These are phyloP conservation scores for Notolabrus celidotus DNA, from an alignment of 2,797 vertebrate genomes.

Conservation along the genomic window DNA sequence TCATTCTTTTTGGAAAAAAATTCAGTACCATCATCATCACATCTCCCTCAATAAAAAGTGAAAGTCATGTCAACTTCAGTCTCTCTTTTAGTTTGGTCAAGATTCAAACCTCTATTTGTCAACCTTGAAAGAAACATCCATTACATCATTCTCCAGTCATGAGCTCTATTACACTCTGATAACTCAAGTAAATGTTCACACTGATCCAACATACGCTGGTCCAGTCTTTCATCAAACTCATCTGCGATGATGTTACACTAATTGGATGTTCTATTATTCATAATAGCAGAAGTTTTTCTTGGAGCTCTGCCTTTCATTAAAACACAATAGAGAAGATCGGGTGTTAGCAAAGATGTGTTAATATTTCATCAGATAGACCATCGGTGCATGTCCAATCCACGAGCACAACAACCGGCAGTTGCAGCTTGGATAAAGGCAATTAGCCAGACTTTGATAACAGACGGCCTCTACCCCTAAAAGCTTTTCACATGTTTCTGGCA, in stretches of 20 bases:
- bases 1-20: background rate
- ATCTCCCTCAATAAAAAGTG: background rate
- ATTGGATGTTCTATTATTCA: constrained; percentile 81
- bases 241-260: constrained; percentile 66
- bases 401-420: constrained; percentile 64
- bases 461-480: constrained; percentile 71
- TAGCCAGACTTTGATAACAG: constrained; percentile 73
- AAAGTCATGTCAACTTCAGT: background rate
- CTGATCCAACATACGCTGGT: constrained; percentile 44
- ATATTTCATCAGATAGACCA: constrained; percentile 73
- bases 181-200: constrained; percentile 54
- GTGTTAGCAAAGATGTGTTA: constrained; percentile 69
- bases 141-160: background rate
- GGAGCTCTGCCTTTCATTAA: constrained; percentile 69
- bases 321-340: constrained; percentile 63
- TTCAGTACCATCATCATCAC: background rate
- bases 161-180: constrained; percentile 24
- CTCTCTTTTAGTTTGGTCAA: background rate
- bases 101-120: background rate
- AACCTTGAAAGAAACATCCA: background rate
- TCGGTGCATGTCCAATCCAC: constrained; percentile 63
- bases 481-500: constrained; percentile 75
- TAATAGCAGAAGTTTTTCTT: constrained; percentile 67
- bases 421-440: constrained; percentile 67
- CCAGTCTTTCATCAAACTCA: constrained; percentile 66